Percentiles rank a stretch among this genome's conserved stretches.
Evolutionary conservation across 2,888 invertebrate genomes (phyloP).

Genomic region (Plebejus argus): DNA sequence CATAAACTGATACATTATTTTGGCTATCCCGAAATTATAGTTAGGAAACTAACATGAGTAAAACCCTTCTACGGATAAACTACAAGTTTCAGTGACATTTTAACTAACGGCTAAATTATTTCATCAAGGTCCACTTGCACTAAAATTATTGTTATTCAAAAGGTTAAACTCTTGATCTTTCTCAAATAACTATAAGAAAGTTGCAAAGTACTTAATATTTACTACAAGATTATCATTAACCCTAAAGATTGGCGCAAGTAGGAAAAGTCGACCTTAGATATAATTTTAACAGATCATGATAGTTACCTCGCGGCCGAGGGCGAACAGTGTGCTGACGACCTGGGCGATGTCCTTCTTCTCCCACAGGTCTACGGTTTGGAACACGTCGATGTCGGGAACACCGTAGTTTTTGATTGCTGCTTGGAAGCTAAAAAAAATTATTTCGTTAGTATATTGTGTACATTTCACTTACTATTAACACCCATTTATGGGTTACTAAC

Average conservation of each 20-base stretch:
- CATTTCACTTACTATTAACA: background rate
- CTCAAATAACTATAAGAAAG: too few species aligned
- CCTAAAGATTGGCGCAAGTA: too few species aligned
- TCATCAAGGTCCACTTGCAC: too few species aligned
- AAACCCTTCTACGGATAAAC: too few species aligned
- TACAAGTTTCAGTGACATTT: too few species aligned
- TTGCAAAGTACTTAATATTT: too few species aligned
- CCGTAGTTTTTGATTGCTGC: conserved; percentile 93
- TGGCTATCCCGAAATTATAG: conserved; percentile 5
- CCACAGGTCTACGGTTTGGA: conserved; percentile 98
- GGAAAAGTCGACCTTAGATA: too few species aligned
- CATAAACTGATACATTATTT: conserved; percentile 42
- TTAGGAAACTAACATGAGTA: background rate
- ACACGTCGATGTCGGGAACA: conserved; percentile 93
- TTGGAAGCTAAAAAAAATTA: conserved; percentile 84
- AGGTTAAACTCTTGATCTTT: too few species aligned
- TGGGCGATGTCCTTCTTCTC: conserved; percentile 95
- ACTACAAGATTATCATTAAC: too few species aligned
- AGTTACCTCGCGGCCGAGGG: conserved; percentile 89
- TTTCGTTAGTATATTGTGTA: background rate
- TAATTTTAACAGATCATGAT: background rate
- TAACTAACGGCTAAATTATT: too few species aligned
- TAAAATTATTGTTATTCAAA: too few species aligned
- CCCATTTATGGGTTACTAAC: too few species aligned
- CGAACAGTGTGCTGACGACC: conserved; percentile 92